These are phyloP conservation scores for Cheirogaleus major DNA, from an alignment of 2,797 vertebrate species.

Conservation along the genomic window DNA sequence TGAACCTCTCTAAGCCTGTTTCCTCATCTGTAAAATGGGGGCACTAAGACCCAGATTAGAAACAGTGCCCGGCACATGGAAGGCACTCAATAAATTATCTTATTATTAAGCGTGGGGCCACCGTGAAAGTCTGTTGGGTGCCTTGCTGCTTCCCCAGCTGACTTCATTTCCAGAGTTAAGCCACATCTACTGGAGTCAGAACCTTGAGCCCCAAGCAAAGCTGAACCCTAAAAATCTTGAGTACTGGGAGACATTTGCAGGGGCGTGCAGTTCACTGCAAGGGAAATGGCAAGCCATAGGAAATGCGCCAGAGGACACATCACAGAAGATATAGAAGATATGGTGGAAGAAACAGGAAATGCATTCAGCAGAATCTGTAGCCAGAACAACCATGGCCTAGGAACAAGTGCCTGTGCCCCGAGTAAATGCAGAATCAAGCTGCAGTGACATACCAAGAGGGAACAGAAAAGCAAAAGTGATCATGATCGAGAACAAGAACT, in stretches of 20 bases:
- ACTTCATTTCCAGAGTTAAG: not conserved
- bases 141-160: not conserved
- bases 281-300: not conserved
- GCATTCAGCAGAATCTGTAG: not conserved
- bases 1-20: not conserved
- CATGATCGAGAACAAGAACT: not conserved
- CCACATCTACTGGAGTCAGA: not conserved
- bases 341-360: not conserved
- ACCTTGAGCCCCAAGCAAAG: not conserved
- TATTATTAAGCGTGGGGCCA: not conserved
- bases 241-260: not conserved
- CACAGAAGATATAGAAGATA: not conserved
- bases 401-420: not conserved
- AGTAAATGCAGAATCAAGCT: not conserved
- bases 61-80: not conserved
- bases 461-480: not conserved
- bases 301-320: not conserved
- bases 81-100: not conserved
- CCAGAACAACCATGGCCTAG: not conserved
- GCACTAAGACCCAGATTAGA: not conserved
- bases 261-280: not conserved
- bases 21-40: not conserved
- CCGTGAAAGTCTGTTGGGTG: rapidly evolving
- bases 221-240: not conserved
- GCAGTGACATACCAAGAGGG: not conserved